Percentiles rank a stretch among this genome's conserved stretches.
These are phyloP conservation scores for Drosophila rubida DNA, from an alignment of 2,888 invertebrate genomes.

Conservation along the genomic window DNA sequence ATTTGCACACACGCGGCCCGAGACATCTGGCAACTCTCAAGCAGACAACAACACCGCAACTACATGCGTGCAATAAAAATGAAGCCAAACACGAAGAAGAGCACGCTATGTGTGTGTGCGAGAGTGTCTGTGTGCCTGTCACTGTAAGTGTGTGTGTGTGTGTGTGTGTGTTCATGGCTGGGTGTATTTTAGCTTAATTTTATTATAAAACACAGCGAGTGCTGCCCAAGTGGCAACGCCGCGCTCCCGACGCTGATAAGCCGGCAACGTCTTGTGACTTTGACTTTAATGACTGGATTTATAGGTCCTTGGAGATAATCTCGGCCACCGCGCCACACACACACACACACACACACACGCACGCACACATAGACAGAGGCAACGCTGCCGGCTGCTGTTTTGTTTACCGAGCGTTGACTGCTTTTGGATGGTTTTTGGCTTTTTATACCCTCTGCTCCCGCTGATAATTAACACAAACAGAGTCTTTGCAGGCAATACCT, in stretches of 20 bases:
- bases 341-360: constrained; percentile 29
- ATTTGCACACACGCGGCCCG: constrained; percentile 28
- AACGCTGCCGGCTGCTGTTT: constrained; percentile 65
- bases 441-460: constrained; percentile 14
- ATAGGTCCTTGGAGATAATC: constrained; percentile 85
- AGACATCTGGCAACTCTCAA: constrained; percentile 57
- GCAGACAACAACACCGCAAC: constrained; percentile 49
- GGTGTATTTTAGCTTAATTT: constrained; percentile 55
- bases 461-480: neutral
- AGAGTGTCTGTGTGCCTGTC: neutral
- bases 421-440: constrained; percentile 17
- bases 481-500: too few relatives aligned
- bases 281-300: constrained; percentile 85
- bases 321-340: constrained; percentile 54
- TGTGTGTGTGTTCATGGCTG: constrained; percentile 13
- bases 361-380: constrained; percentile 10
- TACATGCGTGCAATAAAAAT: constrained; percentile 56
- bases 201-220: constrained; percentile 63
- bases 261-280: constrained; percentile 83
- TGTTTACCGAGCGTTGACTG: constrained; percentile 68
- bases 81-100: constrained; percentile 18
- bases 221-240: constrained; percentile 29
- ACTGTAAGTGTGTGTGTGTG: neutral
- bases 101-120: too few relatives aligned
- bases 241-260: constrained; percentile 65